phyloP scores from a whole-genome alignment of 1,140 invertebrate species.

The Ceratoteleas bidentatus region DNA sequence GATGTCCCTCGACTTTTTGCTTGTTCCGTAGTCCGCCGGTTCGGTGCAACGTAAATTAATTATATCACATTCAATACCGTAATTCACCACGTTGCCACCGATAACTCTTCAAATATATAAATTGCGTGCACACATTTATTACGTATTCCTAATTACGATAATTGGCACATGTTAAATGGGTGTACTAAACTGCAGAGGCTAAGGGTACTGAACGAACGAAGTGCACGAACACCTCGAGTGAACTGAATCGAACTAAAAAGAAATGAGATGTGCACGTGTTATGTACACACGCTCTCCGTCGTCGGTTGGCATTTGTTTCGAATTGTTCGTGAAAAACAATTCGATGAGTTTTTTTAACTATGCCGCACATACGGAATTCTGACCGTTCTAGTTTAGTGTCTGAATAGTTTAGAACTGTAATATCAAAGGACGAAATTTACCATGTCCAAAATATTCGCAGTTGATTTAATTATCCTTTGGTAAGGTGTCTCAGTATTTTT shows the following conservation, averaged over 20 bases:
- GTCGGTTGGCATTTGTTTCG: conserved; percentile 12
- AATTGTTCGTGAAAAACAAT: neutral
- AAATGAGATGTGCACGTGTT: conserved; percentile 11
- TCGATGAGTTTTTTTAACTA: neutral
- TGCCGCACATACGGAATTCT: no score
- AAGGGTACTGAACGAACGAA: neutral
- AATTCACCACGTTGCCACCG: no score
- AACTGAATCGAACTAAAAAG: neutral
- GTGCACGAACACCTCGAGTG: neutral
- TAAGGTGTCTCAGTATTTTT: no score
- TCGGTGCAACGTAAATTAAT: conserved; percentile 1
- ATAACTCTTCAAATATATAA: neutral
- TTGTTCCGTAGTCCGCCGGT: neutral
- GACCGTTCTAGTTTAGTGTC: no score
- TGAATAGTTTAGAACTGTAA: no score
- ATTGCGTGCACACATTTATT: neutral
- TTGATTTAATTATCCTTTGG: no score
- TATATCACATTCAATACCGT: neutral
- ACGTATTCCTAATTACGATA: conserved; percentile 7
- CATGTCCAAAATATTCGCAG: no score
- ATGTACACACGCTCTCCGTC: neutral
- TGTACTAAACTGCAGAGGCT: conserved; percentile 1
- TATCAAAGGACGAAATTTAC: no score
- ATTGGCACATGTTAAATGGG: neutral
- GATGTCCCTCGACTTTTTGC: neutral